phyloP scores from a whole-genome alignment of 2,888 invertebrate genomes.

The Thumatha senex region DNA sequence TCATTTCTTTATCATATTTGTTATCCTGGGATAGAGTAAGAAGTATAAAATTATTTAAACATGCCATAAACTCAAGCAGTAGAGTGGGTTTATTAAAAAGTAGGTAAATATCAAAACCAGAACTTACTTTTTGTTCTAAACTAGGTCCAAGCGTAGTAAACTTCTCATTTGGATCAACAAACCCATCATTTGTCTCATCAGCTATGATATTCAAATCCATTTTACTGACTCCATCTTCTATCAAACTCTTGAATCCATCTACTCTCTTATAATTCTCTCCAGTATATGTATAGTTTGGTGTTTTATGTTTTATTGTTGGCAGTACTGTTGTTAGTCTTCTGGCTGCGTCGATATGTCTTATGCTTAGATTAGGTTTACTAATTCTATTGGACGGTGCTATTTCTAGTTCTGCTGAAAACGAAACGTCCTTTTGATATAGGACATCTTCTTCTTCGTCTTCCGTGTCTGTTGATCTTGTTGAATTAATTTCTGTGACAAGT shows the following conservation, averaged over 20 bases:
- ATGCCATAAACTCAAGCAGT: too few species aligned
- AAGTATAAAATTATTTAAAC: too few species aligned
- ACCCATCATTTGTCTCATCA: constrained; percentile 52
- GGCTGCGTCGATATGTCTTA: constrained; percentile 59
- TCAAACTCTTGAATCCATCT: constrained; percentile 70
- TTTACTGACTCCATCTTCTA: constrained; percentile 75
- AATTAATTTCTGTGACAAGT: constrained; percentile 87
- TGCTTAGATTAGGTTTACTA: constrained; percentile 64
- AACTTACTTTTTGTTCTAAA: constrained; percentile 85
- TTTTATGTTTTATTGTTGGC: constrained; percentile 37
- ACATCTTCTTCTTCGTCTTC: constrained; percentile 86
- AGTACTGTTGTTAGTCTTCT: constrained; percentile 51
- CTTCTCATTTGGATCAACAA: constrained; percentile 45
- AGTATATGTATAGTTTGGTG: constrained; percentile 60
- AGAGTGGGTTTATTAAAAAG: too few species aligned
- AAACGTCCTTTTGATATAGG: constrained; percentile 90
- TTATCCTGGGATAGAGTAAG: too few species aligned
- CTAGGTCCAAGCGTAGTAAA: constrained; percentile 85
- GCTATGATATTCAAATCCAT: constrained; percentile 72
- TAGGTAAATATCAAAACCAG: neutral
- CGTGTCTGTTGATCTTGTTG: constrained; percentile 85
- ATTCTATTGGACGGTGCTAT: constrained; percentile 79
- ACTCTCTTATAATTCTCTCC: constrained; percentile 70
- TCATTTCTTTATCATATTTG: too few species aligned
- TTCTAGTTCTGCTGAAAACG: constrained; percentile 89